phyloP scores from a whole-genome alignment of 2,113 vertebrate genomes.

The Anolis sagrei region DNA sequence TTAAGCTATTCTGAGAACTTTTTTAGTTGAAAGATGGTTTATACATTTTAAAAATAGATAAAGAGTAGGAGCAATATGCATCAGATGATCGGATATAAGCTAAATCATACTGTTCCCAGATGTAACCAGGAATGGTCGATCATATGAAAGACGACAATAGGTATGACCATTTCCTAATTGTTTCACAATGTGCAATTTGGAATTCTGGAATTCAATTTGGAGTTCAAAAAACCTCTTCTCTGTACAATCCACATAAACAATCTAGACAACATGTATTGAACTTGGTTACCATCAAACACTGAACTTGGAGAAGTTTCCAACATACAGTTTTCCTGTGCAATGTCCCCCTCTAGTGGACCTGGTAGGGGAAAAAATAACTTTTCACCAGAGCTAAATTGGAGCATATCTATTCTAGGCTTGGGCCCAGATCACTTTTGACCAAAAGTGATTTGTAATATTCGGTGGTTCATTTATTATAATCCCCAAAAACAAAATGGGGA shows the following conservation, averaged over 20 bases:
- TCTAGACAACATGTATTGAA: not conserved
- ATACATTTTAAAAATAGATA: not conserved
- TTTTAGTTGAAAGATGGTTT: not conserved
- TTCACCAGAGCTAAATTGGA: not conserved
- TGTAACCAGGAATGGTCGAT: not conserved
- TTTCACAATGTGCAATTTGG: not conserved
- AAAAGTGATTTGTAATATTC: no score
- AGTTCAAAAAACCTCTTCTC: not conserved
- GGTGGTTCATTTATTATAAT: no score
- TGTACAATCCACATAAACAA: not conserved
- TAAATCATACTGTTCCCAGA: not conserved
- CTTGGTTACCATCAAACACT: not conserved
- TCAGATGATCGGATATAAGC: not conserved
- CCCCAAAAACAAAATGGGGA: no score
- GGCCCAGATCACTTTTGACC: no score
- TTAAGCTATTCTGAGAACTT: not conserved
- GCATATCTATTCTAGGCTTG: no score
- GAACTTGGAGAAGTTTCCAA: not conserved
- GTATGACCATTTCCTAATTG: not conserved
- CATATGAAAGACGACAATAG: not conserved
- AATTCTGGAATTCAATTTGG: not conserved
- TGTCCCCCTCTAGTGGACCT: slow-evolving; percentile 28
- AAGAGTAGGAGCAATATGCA: not conserved
- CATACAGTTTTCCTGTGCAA: not conserved
- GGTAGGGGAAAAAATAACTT: not conserved